These are phyloP conservation scores for Craseonycteris thonglongyai DNA, from an alignment of 2,113 vertebrate genomes.

Conservation along the genomic window DNA sequence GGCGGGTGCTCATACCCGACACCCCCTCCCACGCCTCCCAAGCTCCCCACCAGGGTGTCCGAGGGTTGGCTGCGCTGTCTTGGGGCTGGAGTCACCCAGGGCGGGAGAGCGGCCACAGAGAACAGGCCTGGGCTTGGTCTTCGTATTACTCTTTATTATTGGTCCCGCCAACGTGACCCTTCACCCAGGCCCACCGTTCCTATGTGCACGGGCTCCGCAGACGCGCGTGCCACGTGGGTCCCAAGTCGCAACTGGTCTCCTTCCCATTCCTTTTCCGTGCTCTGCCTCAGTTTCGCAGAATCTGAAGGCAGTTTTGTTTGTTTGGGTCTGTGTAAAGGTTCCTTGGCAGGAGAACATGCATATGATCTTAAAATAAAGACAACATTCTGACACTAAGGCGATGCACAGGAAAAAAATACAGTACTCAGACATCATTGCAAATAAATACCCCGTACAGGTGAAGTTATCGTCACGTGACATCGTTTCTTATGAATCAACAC, in stretches of 20 bases:
- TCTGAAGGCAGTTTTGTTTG: slow-evolving; percentile 60
- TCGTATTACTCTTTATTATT: slow-evolving; percentile 85
- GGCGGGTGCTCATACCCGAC: not conserved
- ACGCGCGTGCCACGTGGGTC: slow-evolving; percentile 77
- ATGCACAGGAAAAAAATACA: slow-evolving; percentile 97
- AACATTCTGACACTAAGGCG: slow-evolving; percentile 92
- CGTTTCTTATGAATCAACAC: slow-evolving; percentile 93
- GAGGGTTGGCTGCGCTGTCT: no score
- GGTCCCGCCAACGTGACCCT: slow-evolving; percentile 89
- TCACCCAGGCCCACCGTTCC: slow-evolving; percentile 87
- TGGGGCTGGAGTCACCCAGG: not conserved
- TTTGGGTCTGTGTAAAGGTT: slow-evolving; percentile 90
- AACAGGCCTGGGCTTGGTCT: slow-evolving; percentile 34
- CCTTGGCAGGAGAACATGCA: slow-evolving; percentile 95
- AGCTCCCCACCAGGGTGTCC: not conserved
- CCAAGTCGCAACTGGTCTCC: slow-evolving; percentile 40
- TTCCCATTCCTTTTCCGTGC: slow-evolving; percentile 46
- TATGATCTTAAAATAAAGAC: slow-evolving; percentile 90
- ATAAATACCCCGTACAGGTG: slow-evolving; percentile 96
- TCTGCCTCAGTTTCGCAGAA: slow-evolving; percentile 48
- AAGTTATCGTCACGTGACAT: slow-evolving; percentile 93
- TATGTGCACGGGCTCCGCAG: slow-evolving; percentile 76
- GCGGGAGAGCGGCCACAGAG: slow-evolving; percentile 18
- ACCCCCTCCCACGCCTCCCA: not conserved
- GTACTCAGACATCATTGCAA: slow-evolving; percentile 94